A percentile compares a stretch with the other conserved stretches of the same genome.
phyloP scores from a whole-genome alignment of 2,797 vertebrate species.

The Silurus lanzhouensis region DNA sequence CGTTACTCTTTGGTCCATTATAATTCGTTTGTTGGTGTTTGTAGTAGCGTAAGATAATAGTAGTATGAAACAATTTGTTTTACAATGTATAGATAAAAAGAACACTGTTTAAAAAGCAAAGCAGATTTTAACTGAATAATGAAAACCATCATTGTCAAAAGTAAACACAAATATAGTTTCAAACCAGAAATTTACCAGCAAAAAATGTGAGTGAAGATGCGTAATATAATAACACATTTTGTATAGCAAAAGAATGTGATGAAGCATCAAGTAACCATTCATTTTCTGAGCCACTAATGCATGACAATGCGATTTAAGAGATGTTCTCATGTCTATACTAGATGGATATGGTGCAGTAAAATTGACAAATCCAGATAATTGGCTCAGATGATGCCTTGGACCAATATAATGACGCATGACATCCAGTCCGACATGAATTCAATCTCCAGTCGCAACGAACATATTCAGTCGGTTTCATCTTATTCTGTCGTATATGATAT shows the following conservation, averaged over 20 bases:
- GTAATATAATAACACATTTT: not conserved
- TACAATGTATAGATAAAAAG: not conserved
- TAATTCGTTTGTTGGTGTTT: not conserved
- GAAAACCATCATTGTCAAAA: not conserved
- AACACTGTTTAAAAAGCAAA: not conserved
- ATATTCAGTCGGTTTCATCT: not conserved
- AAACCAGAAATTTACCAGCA: too few species aligned
- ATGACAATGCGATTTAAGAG: not conserved
- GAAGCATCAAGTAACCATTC: not conserved
- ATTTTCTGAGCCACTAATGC: not conserved
- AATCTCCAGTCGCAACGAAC: not conserved
- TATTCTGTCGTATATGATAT: too few species aligned
- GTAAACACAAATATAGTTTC: not conserved
- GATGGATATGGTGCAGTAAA: not conserved
- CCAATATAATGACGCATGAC: not conserved
- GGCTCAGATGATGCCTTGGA: not conserved
- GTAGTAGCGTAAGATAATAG: not conserved
- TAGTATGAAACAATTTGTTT: not conserved
- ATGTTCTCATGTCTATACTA: not conserved
- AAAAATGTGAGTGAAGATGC: not conserved
- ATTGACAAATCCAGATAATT: slow-evolving; percentile 2
- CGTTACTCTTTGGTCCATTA: not conserved
- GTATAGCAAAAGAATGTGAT: not conserved
- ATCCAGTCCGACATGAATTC: not conserved
- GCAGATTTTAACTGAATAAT: not conserved